A percentile compares a stretch with the other conserved stretches of the same genome.
These are phyloP conservation scores for Hycleus cichorii DNA, from an alignment of 1,140 invertebrate species.

Conservation along the genomic window DNA sequence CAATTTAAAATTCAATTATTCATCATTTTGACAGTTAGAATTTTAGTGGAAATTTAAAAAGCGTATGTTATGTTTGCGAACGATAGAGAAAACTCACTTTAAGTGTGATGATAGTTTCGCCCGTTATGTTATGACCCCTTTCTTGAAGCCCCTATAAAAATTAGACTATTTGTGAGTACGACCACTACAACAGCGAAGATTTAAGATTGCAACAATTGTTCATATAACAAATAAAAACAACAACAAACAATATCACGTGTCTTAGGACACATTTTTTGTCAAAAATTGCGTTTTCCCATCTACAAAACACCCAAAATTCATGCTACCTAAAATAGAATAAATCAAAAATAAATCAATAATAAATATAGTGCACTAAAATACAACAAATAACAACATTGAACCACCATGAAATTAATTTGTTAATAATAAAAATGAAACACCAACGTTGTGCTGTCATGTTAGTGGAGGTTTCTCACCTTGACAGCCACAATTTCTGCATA, in stretches of 20 bases:
- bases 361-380: neutral
- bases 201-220: too few species aligned
- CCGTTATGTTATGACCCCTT: constrained; percentile 79
- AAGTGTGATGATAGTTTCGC: constrained; percentile 78
- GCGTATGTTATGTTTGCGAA: neutral
- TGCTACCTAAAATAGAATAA: neutral
- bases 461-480: constrained; percentile 60
- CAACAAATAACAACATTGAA: neutral
- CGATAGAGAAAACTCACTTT: constrained; percentile 64
- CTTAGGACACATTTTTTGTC: too few species aligned
- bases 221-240: constrained; percentile 4
- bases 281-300: too few species aligned
- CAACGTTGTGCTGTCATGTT: constrained; percentile 5
- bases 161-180: constrained; percentile 43
- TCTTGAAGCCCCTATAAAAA: constrained; percentile 74
- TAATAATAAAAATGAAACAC: constrained; percentile 6
- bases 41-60: neutral
- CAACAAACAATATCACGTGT: neutral
- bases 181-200: constrained; percentile 18
- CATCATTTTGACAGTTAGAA: neutral
- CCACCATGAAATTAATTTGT: neutral
- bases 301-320: neutral
- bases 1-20: neutral
- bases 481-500: constrained; percentile 93
- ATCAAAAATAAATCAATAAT: neutral